A percentile compares a stretch with the other conserved stretches of the same genome.
phyloP scores from a whole-genome alignment of 1,140 invertebrate genomes.

The Holcopasites calliopsidis region DNA sequence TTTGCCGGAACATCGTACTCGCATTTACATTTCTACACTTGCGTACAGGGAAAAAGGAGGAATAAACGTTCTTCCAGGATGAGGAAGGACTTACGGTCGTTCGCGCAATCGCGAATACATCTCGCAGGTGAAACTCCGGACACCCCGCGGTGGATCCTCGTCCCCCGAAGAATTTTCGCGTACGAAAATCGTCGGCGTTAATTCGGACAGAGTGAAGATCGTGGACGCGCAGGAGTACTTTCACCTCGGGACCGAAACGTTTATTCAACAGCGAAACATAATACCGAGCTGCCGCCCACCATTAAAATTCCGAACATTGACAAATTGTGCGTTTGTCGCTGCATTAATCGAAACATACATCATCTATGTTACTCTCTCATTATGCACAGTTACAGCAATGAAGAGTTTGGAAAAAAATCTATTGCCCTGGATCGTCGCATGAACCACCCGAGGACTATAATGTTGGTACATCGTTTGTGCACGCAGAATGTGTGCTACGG shows the following conservation, averaged over 20 bases:
- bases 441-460: too few relatives aligned
- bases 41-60: too few relatives aligned
- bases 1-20: too few relatives aligned
- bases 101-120: not conserved
- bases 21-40: too few relatives aligned
- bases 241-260: conserved; percentile 45
- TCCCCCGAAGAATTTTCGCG: conserved; percentile 13
- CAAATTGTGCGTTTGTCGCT: conserved; percentile 35
- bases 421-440: too few relatives aligned
- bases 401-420: too few relatives aligned
- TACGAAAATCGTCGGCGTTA: conserved; percentile 51
- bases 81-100: not conserved
- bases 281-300: conserved; percentile 25
- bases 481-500: conserved; percentile 15
- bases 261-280: conserved; percentile 47
- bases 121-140: not conserved
- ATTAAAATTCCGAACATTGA: conserved; percentile 56
- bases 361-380: conserved; percentile 25
- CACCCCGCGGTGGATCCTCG: conserved; percentile 14
- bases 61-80: too few relatives aligned
- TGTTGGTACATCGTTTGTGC: too few relatives aligned
- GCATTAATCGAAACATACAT: conserved; percentile 22
- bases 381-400: too few relatives aligned
- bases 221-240: conserved; percentile 58
- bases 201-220: conserved; percentile 53